Evolutionary conservation across 2,113 vertebrate genomes (phyloP), one percentile per base, ranked within the genome.

Genomic region (Mastomys natalensis): DNA sequence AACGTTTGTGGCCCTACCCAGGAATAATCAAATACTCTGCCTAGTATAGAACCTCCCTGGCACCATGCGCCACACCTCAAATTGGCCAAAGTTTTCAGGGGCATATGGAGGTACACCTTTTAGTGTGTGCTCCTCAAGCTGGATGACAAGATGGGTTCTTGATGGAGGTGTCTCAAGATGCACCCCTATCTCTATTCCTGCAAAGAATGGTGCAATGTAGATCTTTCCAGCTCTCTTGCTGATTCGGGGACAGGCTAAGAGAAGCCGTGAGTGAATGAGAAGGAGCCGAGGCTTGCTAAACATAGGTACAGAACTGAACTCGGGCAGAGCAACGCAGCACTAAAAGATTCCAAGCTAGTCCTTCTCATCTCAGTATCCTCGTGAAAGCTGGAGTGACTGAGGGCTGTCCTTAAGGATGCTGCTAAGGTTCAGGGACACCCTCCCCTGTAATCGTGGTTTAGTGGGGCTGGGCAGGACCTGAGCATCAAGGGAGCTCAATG

Each of bases 261-360:
- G 78, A 45, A 31, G 80, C 7, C 1, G 0, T 12, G 0, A 0
- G 58, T n/a, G 17, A 8, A 24, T 4, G 22, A 55, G 70, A 17
- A 6, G n/a, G 51, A 29, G 48, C 66, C 31, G 31, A 15, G 74
- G 7, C 51, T 55, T 26, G 43, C 68, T 40, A 21, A 9, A 24
- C 26, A 21, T 5, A 34, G 66, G 37, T 6, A 7, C 1, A 0
- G 6, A 60, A 11, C 77, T 6, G 55, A 55, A 37, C 17, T 86
- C 34, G 13, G 2, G 31, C 26, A 11, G 31, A 22, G 9, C 13
- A 19, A 5, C 70, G 12, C 34, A n/a, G 58, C 9, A 68, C 24
- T 53, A 0, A 0, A 2, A 26, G 1, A 34, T 15, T 31, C 51
- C 11, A 6, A 85, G 37, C 53, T 4, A 62, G 48, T n/a, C 3